Base-by-base conservation (phyloP, 1,140 invertebrate genomes). In the Hydropsyche tenuis region DNA sequence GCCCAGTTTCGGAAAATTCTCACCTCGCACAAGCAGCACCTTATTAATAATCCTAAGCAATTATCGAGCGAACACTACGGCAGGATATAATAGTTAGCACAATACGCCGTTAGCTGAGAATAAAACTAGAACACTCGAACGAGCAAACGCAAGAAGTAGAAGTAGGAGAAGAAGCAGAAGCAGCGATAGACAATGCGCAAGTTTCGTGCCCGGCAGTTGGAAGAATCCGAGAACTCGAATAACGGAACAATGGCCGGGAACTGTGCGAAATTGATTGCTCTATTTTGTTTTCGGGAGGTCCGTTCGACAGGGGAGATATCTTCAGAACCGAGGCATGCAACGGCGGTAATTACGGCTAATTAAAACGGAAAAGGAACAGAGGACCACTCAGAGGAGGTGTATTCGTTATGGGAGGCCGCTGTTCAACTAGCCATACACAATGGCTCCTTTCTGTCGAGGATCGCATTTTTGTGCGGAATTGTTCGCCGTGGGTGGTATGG, bases 241-340 rank as follows among this genome's bases (percentile, higher is more conserved):
- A 20, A 12, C 56, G n/a, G 56, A 62, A 62, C 56, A 62, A 62
- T 62, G 56, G 56, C 30, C 30, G 30, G 14, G 56, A 16, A 20
- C 56, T 62, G 56, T 14, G 56, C 18, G 56, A 62, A 62, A 62
- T 62, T 62, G 56, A 62, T 62, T 62, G 56, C 56, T 62, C 56
- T 62, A 62, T 62, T 62, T 62, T 62, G 56, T 62, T 62, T 62
- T 62, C 56, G 22, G 23, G 20, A 4, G 23, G n/a, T 62, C 56
- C 48, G 48, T 37, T 37, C 30, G 23, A 62, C 56, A 62, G 23
- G 56, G 23, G 56, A 62, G 56, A 62, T 20, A 62, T 62, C n/a
- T 62, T 20, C 23, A 62, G 56, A 37, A 37, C 30, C 3, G 22
- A 62, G 23, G 56, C 56, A 62, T 62, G 56, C 56, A 62, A 62